Evolutionary conservation across 92 coral and sea anemone genomes (phyloP), one percentile per base, ranked within the genome.

Genomic region (Porites cylindrica): DNA sequence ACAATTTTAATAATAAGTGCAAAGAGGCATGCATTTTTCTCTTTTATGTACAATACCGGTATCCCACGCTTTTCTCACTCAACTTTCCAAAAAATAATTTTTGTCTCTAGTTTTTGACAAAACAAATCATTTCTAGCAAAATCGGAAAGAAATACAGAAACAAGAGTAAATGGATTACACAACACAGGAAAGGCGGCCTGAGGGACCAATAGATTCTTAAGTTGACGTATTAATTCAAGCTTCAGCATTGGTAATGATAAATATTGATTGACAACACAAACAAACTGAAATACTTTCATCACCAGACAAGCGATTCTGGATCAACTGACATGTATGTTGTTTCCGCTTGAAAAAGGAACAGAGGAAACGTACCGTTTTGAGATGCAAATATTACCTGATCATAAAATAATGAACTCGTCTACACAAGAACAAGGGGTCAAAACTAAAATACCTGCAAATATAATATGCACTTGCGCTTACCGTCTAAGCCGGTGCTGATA

Each of bases 281-380:
- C 70, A 80, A 82, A 81, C 85, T 81, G 11, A 69, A 82, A 82
- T 82, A 82, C 68, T 70, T 82, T 70, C 12, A 72, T 82, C 77
- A 82, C 85, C 26, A 82, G 69, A 82, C 75, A 70, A 82, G 67
- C 29, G 51, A 75, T 79, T 66, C 13, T 20, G 19, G 66, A 47
- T 43, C 26, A 78, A 56, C 7, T 24, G 66, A 21, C 6, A 73
- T 38, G 6, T 12, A 56, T 26, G 81, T 59, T 18, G 68, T 58
- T 7, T 76, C 67, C 51, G 81, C 7, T 24, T 61, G 66, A 43
- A 32, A 7, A 2, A 56, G 24, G 26, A 23, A n/a, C 9, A 10
- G 24, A 21, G 21, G 23, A 9, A 8, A 23, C 10, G 3, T 1
- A 26, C 43, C 29, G 13, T 24, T 67, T 67, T 9, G 43, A 2